Evolutionary conservation across 2,113 vertebrate genomes (phyloP), one percentile per base, ranked within the genome.

Genomic region (Mobula hypostoma): DNA sequence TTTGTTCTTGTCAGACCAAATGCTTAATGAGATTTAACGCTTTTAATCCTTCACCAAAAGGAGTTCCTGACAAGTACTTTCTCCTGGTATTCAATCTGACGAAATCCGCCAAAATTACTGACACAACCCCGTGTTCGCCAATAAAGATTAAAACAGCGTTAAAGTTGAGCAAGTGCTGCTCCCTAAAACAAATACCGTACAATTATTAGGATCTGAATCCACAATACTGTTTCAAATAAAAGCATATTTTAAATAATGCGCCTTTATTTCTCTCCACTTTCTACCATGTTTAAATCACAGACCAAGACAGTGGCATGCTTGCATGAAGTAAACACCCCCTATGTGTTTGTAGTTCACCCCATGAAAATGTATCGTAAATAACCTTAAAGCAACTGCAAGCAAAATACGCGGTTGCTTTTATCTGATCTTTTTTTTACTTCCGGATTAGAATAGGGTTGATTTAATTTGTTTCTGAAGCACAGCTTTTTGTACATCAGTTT

Each of bases 1-100:
- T 74, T 12, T 74, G 36, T 93, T 74, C 90, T 74, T 70, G 70
- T 48, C 90, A 48, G 68, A 40, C 66, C 88, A 72, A 72, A 72
- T 40, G 21, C 90, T 74, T 93, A 56, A 29, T 93, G 40, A 74
- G 68, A 12, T 48, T 93, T 93, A 93, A 93, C 32, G 36, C 40
- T 72, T 40, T 93, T 76, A 93, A 93, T 93, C 91, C 91, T 76
- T 93, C 29, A 56, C 8, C 91, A 36, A 93, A 48, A 14, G 70
- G 12, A 48, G 68, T 56, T 93, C 36, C 70, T 48, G 91, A 74
- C 70, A 76, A 93, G 11, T 7, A 74, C 91, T 74, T 93, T 56
- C 70, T 76, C 90, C 91, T 76, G 70, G 36, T 74, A 40, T 92
- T 24, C 68, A 92, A 40, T 72, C n/a, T 72, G 90, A 92, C 36